Evolutionary conservation across 2,888 invertebrate species (phyloP).

Genomic region (Tachina grossa): DNA sequence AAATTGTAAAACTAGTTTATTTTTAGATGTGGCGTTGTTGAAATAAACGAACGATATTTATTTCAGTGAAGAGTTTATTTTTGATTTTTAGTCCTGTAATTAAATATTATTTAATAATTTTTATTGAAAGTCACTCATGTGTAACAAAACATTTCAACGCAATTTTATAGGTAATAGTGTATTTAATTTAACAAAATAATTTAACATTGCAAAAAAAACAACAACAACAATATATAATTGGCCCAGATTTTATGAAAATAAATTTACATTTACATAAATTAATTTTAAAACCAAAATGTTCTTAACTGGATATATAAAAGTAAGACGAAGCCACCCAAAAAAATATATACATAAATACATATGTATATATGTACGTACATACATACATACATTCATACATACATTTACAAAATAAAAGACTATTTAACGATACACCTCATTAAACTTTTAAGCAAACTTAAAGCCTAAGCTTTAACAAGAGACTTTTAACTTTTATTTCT

Average conservation of each 20-base stretch:
- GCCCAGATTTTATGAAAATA: constrained; percentile 38
- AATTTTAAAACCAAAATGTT: constrained; percentile 1
- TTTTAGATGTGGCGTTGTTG: too few species aligned
- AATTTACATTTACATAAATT: constrained; percentile 48
- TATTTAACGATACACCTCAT: constrained; percentile 37
- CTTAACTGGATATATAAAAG: constrained; percentile 14
- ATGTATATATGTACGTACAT: too few species aligned
- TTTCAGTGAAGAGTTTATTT: neutral
- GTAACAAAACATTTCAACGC: constrained; percentile 37
- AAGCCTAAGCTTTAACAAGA: neutral
- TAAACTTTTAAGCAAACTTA: constrained; percentile 12
- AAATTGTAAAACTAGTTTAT: too few species aligned
- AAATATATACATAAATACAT: neutral
- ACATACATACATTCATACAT: neutral
- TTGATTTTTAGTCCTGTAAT: constrained; percentile 40
- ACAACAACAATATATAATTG: constrained; percentile 2
- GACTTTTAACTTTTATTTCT: constrained; percentile 32
- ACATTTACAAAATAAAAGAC: neutral
- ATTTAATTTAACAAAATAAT: constrained; percentile 53
- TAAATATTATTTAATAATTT: constrained; percentile 53
- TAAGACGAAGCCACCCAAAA: constrained; percentile 5
- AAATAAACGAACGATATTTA: neutral
- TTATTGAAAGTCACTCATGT: constrained; percentile 29
- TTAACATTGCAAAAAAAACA: constrained; percentile 21
- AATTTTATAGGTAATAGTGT: constrained; percentile 24